Conservation (phyloP, 1,140 invertebrate species). For the Panagrolaimus sp. region DNA sequence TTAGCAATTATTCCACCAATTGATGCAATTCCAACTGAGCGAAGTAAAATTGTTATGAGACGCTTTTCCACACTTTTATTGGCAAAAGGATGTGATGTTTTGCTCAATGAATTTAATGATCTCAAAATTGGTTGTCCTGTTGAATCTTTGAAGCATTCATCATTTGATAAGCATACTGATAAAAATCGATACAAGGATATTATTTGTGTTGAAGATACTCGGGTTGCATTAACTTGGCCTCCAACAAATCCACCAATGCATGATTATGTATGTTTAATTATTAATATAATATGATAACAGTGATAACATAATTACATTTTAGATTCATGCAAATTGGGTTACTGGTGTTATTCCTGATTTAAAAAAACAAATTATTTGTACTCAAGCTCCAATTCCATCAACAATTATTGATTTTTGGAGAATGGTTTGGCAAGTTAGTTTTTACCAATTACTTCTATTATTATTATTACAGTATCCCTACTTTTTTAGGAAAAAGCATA, state of each 20-base stretch:
- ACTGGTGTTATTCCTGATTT: slow-evolving; percentile 18
- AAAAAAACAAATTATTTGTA: slow-evolving; percentile 19
- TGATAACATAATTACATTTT: no score
- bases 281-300: no score
- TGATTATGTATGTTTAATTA: background rate
- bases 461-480: background rate
- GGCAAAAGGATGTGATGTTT: slow-evolving; percentile 32
- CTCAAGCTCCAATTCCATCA: slow-evolving; percentile 15
- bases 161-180: slow-evolving; percentile 35
- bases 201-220: slow-evolving; percentile 36
- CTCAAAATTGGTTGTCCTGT: slow-evolving; percentile 28
- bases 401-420: slow-evolving; percentile 31
- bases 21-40: slow-evolving; percentile 27
- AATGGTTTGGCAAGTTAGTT: background rate
- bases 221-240: slow-evolving; percentile 36
- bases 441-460: background rate
- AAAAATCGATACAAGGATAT: slow-evolving; percentile 46
- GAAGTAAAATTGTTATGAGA: slow-evolving; percentile 32
- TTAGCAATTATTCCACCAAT: slow-evolving; percentile 27
- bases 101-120: slow-evolving; percentile 37
- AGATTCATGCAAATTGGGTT: slow-evolving; percentile 31
- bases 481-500: slow-evolving; percentile 26
- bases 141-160: slow-evolving; percentile 25
- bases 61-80: slow-evolving; percentile 27
- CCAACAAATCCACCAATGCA: slow-evolving; percentile 6